Conservation (phyloP, 2,797 vertebrate species). For the Sebastes kiyomatsui region DNA sequence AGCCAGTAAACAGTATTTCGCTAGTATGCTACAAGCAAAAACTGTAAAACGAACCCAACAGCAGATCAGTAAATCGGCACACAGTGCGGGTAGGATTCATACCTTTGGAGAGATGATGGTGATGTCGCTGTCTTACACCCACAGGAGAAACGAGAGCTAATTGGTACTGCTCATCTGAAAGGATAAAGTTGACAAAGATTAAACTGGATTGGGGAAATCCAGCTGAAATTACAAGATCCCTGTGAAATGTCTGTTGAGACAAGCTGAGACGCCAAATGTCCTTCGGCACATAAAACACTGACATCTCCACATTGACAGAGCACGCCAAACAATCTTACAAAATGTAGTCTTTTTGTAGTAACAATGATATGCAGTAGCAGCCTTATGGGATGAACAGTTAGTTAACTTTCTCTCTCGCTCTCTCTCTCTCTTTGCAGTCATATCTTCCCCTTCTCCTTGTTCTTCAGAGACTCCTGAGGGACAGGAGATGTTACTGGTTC, state of each 20-base stretch:
- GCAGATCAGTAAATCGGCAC: not conserved
- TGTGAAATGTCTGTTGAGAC: slow-evolving; percentile 34
- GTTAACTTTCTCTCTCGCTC: slow-evolving; percentile 2
- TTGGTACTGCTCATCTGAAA: slow-evolving; percentile 12
- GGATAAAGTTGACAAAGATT: slow-evolving; percentile 36
- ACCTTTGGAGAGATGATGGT: not conserved
- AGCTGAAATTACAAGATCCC: slow-evolving; percentile 44
- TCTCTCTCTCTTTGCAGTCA: slow-evolving; percentile 48
- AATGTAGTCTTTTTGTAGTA: not conserved
- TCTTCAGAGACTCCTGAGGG: slow-evolving; percentile 40
- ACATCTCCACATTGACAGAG: slow-evolving; percentile 1
- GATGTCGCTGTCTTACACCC: not conserved
- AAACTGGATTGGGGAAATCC: slow-evolving; percentile 63
- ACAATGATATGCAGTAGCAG: slow-evolving; percentile 33
- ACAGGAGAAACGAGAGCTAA: slow-evolving; percentile 23
- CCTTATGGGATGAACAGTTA: not conserved
- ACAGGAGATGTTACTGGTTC: not conserved
- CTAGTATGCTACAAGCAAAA: not conserved
- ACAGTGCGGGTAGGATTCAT: not conserved
- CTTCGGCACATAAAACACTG: slow-evolving; percentile 14
- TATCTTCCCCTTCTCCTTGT: slow-evolving; percentile 60
- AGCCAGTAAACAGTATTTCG: too few relatives aligned
- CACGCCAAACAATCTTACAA: not conserved
- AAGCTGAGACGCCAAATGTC: slow-evolving; percentile 32
- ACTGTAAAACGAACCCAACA: not conserved